Evolutionary conservation across 2,113 vertebrate genomes (phyloP), one percentile per base, ranked within the genome.

Genomic region (Trogon melanurus): DNA sequence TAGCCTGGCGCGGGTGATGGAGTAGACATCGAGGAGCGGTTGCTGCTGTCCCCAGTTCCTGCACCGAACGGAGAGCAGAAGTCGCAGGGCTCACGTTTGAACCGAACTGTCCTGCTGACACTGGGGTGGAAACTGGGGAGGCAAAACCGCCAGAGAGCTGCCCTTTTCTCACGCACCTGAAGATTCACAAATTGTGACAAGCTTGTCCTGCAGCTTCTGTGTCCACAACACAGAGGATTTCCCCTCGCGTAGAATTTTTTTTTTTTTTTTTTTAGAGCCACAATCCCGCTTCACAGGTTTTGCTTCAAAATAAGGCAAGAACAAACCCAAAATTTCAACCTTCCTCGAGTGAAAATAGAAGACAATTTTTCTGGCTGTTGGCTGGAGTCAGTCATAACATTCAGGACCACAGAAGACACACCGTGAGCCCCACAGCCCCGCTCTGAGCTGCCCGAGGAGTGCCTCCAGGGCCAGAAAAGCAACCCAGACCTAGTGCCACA

Each of bases 361-460:
- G 65, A 34, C 9, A 10, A 27, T 16, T 64, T 60, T 70, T n/a
- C 57, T 48, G 22, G 25, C 36, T 86, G 6, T 22, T 89, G 64
- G 9, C 36, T 61, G 45, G 9, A 32, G 14, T 54, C 14, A 62
- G 22, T 67, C 45, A 78, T 53, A 71, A 71, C 57, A 60, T 4
- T 16, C 19, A 67, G 34, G 48, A 26, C 7, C 62, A 30, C 4
- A 67, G 51, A 57, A 9, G 53, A 56, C 7, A 56, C 4, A 8
- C 10, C 1, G 2, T 29, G 79, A 93, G 30, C 21, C 14, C 11
- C 3, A 11, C 16, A 4, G 2, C 5, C 3, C 4, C 0, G 0
- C 19, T 57, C 9, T 45, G 29, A 32, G 82, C 34, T 86, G 26
- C 54, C 38, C 27, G 17, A 44, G 51, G 5, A 36, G 15, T 6